Percentiles rank a stretch among this genome's conserved stretches.
Conservation (phyloP, 2,888 invertebrate species). For the Thalpophila matura region DNA sequence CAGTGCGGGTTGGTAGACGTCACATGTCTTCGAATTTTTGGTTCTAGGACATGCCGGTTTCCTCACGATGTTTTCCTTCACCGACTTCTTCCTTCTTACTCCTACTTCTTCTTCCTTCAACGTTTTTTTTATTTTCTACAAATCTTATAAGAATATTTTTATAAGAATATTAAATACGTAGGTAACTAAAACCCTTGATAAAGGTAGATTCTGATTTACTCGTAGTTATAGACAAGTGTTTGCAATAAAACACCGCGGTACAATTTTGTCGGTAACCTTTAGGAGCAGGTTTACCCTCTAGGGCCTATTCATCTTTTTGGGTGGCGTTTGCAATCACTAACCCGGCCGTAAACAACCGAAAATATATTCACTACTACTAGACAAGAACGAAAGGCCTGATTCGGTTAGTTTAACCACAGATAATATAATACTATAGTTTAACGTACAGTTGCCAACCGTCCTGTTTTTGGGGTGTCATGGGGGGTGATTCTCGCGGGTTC, state of each 20-base stretch:
- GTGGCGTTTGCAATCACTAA: constrained; percentile 46
- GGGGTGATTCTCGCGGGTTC: too few species aligned
- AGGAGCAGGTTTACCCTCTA: constrained; percentile 18
- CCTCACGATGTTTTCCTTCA: too few species aligned
- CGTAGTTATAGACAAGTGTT: constrained; percentile 10
- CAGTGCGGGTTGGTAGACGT: too few species aligned
- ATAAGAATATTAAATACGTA: not conserved
- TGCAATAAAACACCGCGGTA: constrained; percentile 22
- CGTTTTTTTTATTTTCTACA: not conserved
- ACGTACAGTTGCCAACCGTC: too few species aligned
- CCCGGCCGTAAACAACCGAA: constrained; percentile 35
- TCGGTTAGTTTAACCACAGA: constrained; percentile 17
- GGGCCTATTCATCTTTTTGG: constrained; percentile 36
- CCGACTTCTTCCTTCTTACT: too few species aligned
- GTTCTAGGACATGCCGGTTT: too few species aligned
- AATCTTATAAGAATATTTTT: not conserved
- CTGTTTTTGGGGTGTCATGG: too few species aligned
- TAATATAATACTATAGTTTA: too few species aligned
- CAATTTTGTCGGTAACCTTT: constrained; percentile 23
- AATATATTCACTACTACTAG: too few species aligned
- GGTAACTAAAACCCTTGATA: not conserved
- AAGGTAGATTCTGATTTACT: not conserved
- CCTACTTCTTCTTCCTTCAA: too few species aligned
- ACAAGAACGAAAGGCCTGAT: constrained; percentile 16
- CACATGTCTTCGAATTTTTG: too few species aligned